Percentiles rank a stretch among this genome's conserved stretches.
These are phyloP conservation scores for Neomicropteryx cornuta DNA, from an alignment of 1,140 invertebrate genomes.

Conservation along the genomic window DNA sequence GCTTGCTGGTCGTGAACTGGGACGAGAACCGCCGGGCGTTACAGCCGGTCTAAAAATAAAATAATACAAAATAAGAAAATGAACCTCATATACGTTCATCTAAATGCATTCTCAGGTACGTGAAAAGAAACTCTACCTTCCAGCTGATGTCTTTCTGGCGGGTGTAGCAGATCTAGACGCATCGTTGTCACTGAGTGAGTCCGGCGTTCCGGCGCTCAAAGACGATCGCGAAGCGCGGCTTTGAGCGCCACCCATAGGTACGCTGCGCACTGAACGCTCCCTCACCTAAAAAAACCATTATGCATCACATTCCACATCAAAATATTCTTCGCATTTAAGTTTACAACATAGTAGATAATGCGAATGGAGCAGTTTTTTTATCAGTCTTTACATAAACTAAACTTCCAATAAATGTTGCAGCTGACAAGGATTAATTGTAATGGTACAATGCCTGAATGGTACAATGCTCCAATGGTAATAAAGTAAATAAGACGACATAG, in stretches of 20 bases:
- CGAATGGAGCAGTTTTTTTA: too few species aligned
- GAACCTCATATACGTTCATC: too few species aligned
- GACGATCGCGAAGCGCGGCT: slow-evolving; percentile 57
- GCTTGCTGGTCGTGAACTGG: slow-evolving; percentile 68
- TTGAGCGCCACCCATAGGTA: slow-evolving; percentile 61
- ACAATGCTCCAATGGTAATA: too few species aligned
- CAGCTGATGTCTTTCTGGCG: slow-evolving; percentile 43
- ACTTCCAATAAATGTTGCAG: too few species aligned
- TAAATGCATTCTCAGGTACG: too few species aligned
- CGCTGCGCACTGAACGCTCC: slow-evolving; percentile 73
- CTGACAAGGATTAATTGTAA: too few species aligned
- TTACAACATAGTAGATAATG: slow-evolving; percentile 1
- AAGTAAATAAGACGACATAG: too few species aligned
- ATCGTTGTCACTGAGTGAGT: slow-evolving; percentile 80
- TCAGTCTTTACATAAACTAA: too few species aligned
- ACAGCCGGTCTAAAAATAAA: slow-evolving; percentile 36
- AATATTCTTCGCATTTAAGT: too few species aligned
- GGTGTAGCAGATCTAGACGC: slow-evolving; percentile 45
- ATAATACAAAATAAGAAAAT: slow-evolving; percentile 14
- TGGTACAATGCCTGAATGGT: too few species aligned
- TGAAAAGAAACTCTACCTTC: slow-evolving; percentile 35
- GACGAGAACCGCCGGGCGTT: slow-evolving; percentile 60
- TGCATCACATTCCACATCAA: too few species aligned
- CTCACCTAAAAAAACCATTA: slow-evolving; percentile 55
- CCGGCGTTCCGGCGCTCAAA: slow-evolving; percentile 69